phyloP scores from a whole-genome alignment of 2,888 invertebrate genomes.

The Lamproptera curius region DNA sequence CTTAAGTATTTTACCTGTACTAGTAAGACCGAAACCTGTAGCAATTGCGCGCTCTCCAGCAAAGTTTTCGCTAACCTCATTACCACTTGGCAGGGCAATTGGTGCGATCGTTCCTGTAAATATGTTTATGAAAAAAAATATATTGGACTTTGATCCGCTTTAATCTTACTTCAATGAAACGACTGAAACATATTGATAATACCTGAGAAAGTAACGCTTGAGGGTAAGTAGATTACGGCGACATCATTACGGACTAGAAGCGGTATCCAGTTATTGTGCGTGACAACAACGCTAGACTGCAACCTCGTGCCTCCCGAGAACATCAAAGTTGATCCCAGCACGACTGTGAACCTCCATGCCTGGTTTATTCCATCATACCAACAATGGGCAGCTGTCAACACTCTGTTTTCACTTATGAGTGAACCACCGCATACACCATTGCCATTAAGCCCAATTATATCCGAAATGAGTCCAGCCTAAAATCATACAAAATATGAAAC shows the following conservation, averaged over 20 bases:
- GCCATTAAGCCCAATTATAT: slow-evolving; percentile 30
- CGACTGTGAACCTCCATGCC: slow-evolving; percentile 42
- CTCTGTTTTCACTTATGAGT: slow-evolving; percentile 34
- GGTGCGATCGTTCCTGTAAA: slow-evolving; percentile 26
- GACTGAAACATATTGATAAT: slow-evolving; percentile 20
- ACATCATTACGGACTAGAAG: slow-evolving; percentile 41
- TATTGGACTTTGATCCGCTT: too few relatives aligned
- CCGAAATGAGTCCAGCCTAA: slow-evolving; percentile 41
- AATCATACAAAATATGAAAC: neutral
- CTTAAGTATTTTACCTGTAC: neutral
- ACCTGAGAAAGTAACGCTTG: slow-evolving; percentile 34
- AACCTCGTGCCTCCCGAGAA: slow-evolving; percentile 44
- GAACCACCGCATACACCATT: slow-evolving; percentile 48
- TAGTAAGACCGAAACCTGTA: slow-evolving; percentile 44
- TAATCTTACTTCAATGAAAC: neutral
- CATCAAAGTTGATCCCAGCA: slow-evolving; percentile 41
- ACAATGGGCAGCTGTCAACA: slow-evolving; percentile 56
- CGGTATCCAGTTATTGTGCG: slow-evolving; percentile 44
- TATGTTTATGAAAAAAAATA: too few relatives aligned
- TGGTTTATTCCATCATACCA: slow-evolving; percentile 52
- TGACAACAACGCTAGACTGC: slow-evolving; percentile 34
- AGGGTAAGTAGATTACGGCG: slow-evolving; percentile 41
- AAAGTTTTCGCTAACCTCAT: slow-evolving; percentile 35
- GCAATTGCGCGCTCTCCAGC: slow-evolving; percentile 38
- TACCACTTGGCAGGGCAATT: slow-evolving; percentile 36